These are phyloP conservation scores for Salmo trutta DNA, from an alignment of 2,797 vertebrate species.

Conservation along the genomic window DNA sequence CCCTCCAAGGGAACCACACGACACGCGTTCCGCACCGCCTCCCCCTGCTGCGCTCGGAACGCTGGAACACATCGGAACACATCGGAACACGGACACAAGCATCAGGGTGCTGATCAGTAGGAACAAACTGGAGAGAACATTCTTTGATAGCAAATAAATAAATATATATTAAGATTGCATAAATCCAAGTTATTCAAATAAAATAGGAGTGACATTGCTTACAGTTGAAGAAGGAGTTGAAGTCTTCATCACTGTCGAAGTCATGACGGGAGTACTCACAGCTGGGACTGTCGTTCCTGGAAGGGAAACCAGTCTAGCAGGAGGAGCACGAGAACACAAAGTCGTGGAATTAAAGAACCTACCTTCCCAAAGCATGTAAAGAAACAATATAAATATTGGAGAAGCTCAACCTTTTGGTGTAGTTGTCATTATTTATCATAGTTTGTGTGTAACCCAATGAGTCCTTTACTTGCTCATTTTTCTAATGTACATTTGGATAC, in stretches of 20 bases:
- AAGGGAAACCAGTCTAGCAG: conserved; percentile 91
- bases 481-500: too few species aligned
- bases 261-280: conserved; percentile 93
- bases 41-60: conserved; percentile 89
- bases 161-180: not conserved
- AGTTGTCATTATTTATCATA: not conserved
- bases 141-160: not conserved
- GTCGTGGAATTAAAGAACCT: not conserved
- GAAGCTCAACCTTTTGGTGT: not conserved
- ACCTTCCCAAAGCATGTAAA: too few species aligned
- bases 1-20: conserved; percentile 87
- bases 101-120: not conserved
- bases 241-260: conserved; percentile 96
- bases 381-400: not conserved
- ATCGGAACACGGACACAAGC: not conserved
- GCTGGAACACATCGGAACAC: conserved; percentile 67
- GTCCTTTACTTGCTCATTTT: too few species aligned
- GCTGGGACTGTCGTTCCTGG: conserved; percentile 85
- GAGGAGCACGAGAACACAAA: conserved; percentile 11
- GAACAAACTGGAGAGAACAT: not conserved
- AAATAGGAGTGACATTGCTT: conserved; percentile 45
- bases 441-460: not conserved
- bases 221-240: conserved; percentile 92
- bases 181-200: not conserved
- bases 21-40: conserved; percentile 86